Percentiles rank a stretch among this genome's conserved stretches.
Conservation (phyloP, 1,140 invertebrate species). For the Philopotamus ludificatus region DNA sequence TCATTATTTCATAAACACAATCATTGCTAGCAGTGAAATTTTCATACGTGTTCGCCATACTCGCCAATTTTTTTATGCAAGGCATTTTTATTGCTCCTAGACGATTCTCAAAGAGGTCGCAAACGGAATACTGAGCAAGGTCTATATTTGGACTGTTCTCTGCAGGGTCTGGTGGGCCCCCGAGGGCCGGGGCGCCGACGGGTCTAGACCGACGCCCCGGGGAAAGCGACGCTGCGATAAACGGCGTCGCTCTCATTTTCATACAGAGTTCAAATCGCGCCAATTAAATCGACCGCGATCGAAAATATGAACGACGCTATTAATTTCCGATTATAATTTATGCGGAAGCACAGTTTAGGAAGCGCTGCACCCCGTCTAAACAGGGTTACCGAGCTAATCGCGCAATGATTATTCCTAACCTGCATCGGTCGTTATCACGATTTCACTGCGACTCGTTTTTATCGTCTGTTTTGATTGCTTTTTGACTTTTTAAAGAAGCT, state of each 20-base stretch:
- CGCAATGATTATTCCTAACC: slow-evolving; percentile 23
- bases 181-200: too few relatives aligned
- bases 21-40: slow-evolving; percentile 5
- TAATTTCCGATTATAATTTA: background rate
- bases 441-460: slow-evolving; percentile 19
- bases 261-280: slow-evolving; percentile 5
- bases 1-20: slow-evolving; percentile 33
- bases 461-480: slow-evolving; percentile 27
- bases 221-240: too few relatives aligned
- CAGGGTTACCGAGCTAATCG: slow-evolving; percentile 22
- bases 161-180: too few relatives aligned
- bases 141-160: too few relatives aligned
- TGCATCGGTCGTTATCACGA: slow-evolving; percentile 15
- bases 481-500: slow-evolving; percentile 21
- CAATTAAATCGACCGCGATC: too few relatives aligned
- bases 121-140: too few relatives aligned
- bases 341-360: background rate
- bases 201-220: too few relatives aligned
- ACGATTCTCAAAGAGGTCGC: background rate
- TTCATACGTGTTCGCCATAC: slow-evolving; percentile 7
- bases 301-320: too few relatives aligned
- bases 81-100: background rate
- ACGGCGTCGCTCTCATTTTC: too few relatives aligned
- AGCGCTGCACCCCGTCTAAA: background rate
- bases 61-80: background rate